Evolutionary conservation across 2,888 invertebrate genomes (phyloP), one percentile per base, ranked within the genome.

Genomic region (Corbicula japonica): DNA sequence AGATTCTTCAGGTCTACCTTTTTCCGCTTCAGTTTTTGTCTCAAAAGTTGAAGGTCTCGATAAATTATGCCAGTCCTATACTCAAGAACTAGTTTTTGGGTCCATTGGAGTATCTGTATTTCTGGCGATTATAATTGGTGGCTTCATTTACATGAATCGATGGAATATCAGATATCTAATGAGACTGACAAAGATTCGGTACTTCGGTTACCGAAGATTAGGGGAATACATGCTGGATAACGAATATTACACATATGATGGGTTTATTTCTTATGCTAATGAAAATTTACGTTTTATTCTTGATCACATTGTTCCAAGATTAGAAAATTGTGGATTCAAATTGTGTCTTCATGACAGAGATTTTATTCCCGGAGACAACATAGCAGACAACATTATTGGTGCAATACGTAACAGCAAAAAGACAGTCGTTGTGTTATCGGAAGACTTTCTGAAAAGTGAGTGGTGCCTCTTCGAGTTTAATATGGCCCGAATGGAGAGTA

Each of bases 401-500:
- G 86, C 87, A 2, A 84, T 88, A 2, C 34, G 73, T 44, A 73
- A 65, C 26, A 88, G 89, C 52, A 78, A 73, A 52, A 86, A 86
- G 50, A 87, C 85, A 0, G 63, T 89, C 3, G 74, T 82, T 44
- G 23, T 89, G 10, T 30, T 89, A 12, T 80, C 85, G 6, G 54
- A 62, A n/a, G 63, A 46, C 8, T 89, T 85, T 60, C 28, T 87
- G 6, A 21, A 62, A 5, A 86, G 86, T 52, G 66, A 82, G n/a
- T 87, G 80, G 77, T 88, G 88, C 63, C 66, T 85, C 60, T 86
- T 83, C 50, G 89, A 89, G 70, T 83, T 88, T 26, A 76, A 85
- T 23, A 86, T 85, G 75, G 86, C 87, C 0, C 35, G 78, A 52
- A 80, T 85, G 83, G 86, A 86, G 48, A 78, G 80, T 58, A 79